phyloP scores from a whole-genome alignment of 2,113 vertebrate species.

The Lampris incognitus region DNA sequence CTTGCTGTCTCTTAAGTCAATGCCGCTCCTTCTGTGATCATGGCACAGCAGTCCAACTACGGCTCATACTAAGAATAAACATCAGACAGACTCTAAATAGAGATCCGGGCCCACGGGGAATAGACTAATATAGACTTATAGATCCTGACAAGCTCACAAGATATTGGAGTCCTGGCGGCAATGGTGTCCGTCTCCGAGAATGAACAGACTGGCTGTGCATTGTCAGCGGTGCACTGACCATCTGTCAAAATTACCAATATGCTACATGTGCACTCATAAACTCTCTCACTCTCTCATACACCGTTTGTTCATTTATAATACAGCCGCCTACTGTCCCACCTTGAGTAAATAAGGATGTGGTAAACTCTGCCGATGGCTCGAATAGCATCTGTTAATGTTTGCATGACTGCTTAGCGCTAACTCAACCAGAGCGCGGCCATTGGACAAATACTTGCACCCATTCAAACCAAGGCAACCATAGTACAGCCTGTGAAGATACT shows the following conservation, averaged over 20 bases:
- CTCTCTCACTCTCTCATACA: background rate
- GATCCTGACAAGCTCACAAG: background rate
- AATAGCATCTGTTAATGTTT: background rate
- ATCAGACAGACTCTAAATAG: constrained; percentile 42
- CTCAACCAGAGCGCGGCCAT: too few species aligned
- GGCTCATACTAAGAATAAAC: constrained; percentile 65
- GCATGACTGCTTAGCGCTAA: too few species aligned
- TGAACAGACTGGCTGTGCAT: background rate
- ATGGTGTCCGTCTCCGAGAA: background rate
- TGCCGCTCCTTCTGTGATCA: background rate
- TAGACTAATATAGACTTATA: constrained; percentile 36
- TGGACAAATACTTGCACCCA: too few species aligned
- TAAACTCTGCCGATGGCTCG: background rate
- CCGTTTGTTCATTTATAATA: constrained; percentile 1
- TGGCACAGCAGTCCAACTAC: background rate
- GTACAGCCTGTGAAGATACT: too few species aligned
- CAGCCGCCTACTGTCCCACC: constrained; percentile 48
- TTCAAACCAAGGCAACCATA: too few species aligned
- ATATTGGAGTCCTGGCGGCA: background rate
- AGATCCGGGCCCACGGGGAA: constrained; percentile 42
- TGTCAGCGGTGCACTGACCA: constrained; percentile 8
- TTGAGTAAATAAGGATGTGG: constrained; percentile 69
- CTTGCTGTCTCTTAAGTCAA: background rate
- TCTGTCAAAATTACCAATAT: background rate
- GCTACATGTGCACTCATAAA: background rate